A percentile compares a stretch with the other conserved stretches of the same genome.
Evolutionary conservation across 2,888 invertebrate genomes (phyloP).

Genomic region (Cancer borealis): DNA sequence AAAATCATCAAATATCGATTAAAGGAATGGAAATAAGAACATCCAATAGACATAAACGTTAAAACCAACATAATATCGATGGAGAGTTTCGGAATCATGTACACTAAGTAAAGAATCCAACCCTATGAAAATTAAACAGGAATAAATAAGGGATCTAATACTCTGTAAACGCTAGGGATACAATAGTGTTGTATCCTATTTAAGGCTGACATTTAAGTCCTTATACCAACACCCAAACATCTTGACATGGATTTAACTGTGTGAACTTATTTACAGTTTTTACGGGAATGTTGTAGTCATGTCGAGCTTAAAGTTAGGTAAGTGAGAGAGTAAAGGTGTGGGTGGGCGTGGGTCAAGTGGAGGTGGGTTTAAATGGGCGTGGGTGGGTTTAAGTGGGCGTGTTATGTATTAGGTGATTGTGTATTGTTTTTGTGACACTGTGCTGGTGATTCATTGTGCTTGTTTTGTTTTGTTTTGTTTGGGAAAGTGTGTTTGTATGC

Average conservation of each 20-base stretch:
- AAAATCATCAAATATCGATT: background rate
- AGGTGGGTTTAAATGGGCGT: background rate
- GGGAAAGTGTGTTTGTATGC: background rate
- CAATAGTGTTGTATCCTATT: background rate
- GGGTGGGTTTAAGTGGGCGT: background rate
- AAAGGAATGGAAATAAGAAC: background rate
- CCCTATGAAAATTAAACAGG: background rate
- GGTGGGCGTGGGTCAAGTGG: background rate
- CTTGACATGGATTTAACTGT: background rate
- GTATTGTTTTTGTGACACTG: background rate
- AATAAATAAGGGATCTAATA: background rate
- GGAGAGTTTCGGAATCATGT: background rate
- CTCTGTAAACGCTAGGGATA: background rate
- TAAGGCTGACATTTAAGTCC: background rate
- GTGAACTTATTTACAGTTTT: background rate
- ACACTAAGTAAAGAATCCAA: background rate
- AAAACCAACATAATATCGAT: background rate
- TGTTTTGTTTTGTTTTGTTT: background rate
- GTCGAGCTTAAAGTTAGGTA: constrained; percentile 32
- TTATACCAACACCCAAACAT: constrained; percentile 22
- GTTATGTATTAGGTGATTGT: background rate
- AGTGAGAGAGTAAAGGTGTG: background rate
- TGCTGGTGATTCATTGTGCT: background rate
- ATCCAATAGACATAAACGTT: background rate
- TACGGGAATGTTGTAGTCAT: background rate